These are phyloP conservation scores for Pseudomyrmex sp. DNA, from an alignment of 1,140 invertebrate genomes.

Conservation along the genomic window DNA sequence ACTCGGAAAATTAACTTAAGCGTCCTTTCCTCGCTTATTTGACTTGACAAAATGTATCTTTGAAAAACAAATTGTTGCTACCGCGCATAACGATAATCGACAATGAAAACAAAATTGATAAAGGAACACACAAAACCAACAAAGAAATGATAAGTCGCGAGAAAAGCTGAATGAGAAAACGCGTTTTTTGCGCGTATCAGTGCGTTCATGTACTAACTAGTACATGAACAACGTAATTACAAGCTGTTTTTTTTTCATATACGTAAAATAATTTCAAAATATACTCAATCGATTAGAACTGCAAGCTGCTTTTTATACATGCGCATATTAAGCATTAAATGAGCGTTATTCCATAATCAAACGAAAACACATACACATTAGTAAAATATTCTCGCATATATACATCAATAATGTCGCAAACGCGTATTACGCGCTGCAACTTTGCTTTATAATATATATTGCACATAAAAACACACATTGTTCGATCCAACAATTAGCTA, in stretches of 20 bases:
- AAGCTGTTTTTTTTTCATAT: background rate
- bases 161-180: no score
- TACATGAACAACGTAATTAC: no score
- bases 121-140: background rate
- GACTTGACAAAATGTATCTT: background rate
- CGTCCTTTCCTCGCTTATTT: background rate
- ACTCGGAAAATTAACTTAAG: constrained; percentile 11
- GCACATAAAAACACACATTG: constrained; percentile 49
- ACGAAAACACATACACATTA: constrained; percentile 37
- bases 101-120: background rate
- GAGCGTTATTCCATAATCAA: constrained; percentile 19
- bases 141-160: no score
- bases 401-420: constrained; percentile 40
- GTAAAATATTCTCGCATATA: constrained; percentile 5
- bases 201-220: no score
- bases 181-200: no score
- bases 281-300: constrained; percentile 17
- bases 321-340: constrained; percentile 33
- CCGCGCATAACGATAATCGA: no score
- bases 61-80: constrained; percentile 1
- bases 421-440: constrained; percentile 31
- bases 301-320: constrained; percentile 6
- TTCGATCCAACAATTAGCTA: constrained; percentile 46
- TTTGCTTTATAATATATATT: constrained; percentile 50
- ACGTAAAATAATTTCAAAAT: background rate